Evolutionary conservation across 2,797 vertebrate genomes (phyloP).

Genomic region (Prunella strophiata): DNA sequence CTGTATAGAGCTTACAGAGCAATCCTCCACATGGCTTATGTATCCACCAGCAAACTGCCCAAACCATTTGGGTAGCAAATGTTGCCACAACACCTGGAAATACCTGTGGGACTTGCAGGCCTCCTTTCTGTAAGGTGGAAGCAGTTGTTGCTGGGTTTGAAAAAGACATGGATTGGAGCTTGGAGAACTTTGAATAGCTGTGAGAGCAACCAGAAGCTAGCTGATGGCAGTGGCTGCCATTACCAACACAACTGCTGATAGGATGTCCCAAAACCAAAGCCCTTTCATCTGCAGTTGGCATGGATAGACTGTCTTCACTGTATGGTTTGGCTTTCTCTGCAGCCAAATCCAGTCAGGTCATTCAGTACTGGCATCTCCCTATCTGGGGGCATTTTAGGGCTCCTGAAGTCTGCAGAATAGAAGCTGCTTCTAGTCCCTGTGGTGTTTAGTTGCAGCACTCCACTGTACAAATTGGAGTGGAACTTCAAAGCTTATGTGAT

Average conservation of each 20-base stretch:
- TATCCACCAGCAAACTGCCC: neutral
- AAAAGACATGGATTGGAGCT: neutral
- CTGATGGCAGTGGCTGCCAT: neutral
- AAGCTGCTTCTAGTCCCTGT: neutral
- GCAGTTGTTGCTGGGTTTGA: neutral
- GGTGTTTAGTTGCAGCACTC: neutral
- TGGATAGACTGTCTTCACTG: neutral
- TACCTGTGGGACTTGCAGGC: neutral
- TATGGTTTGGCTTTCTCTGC: neutral
- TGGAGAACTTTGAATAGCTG: neutral
- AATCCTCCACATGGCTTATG: neutral
- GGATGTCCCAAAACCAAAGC: neutral
- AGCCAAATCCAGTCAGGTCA: neutral
- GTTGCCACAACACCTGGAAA: neutral
- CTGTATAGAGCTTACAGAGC: neutral
- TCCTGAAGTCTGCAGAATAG: neutral
- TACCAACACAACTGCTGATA: neutral
- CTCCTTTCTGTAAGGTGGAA: neutral
- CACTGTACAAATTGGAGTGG: neutral
- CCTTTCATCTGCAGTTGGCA: neutral
- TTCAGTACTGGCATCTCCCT: neutral
- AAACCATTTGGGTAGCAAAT: neutral
- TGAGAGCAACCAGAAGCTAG: neutral
- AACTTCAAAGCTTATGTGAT: neutral
- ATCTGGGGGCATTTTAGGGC: fast-evolving